Percentiles rank a stretch among this genome's conserved stretches.
Evolutionary conservation across 2,797 vertebrate species (phyloP).

Genomic region (Graptemys geographica): DNA sequence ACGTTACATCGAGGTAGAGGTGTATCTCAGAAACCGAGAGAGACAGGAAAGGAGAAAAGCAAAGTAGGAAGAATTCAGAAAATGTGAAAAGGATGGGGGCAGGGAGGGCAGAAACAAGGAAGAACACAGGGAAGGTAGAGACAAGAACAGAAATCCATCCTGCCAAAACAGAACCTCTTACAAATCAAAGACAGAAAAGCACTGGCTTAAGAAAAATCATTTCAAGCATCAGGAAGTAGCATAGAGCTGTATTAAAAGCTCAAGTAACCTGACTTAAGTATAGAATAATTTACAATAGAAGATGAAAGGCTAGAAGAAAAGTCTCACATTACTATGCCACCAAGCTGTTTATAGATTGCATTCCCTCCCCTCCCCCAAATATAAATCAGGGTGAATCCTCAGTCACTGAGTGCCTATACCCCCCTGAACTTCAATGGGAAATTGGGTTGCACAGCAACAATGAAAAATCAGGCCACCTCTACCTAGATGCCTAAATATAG

Average conservation of each 20-base stretch:
- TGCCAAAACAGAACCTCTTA: neutral
- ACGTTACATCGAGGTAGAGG: too few relatives aligned
- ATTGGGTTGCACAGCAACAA: neutral
- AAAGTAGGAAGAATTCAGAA: neutral
- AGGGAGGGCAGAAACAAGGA: too few relatives aligned
- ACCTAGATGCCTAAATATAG: neutral
- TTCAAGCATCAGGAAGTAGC: neutral
- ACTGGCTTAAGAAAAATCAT: neutral
- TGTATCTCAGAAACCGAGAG: neutral
- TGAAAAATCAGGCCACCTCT: neutral
- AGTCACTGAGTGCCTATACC: neutral
- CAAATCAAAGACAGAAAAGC: neutral
- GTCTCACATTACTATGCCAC: neutral
- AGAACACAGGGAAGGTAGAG: neutral
- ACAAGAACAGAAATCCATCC: neutral
- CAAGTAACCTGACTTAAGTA: neutral
- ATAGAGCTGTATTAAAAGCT: neutral
- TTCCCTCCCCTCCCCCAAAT: neutral
- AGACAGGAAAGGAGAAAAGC: neutral
- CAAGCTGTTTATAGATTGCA: neutral
- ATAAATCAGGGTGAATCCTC: neutral
- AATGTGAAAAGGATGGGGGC: neutral
- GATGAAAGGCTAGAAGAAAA: neutral
- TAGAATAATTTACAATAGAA: fast-evolving
- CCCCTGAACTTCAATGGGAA: neutral